Base-by-base conservation (phyloP, 1,140 invertebrate species). In the Brachionus paranguensis region DNA sequence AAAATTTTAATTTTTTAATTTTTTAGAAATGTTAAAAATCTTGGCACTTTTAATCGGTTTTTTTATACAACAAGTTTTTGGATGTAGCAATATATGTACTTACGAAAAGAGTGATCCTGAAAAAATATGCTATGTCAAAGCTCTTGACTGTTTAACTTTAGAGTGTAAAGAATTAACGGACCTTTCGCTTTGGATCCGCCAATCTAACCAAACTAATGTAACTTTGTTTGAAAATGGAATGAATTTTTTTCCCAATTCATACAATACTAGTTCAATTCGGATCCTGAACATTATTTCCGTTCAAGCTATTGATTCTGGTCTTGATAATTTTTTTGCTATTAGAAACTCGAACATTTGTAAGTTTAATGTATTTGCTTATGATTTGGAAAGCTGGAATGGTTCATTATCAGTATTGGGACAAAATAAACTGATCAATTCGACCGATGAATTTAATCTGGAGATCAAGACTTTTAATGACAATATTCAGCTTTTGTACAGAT, bases 11-110 rank as follows among this genome's bases (percentile, higher is more conserved):
- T 41, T 41, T 14, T 72, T 72, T 45, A 41, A 20, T 45, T 72
- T 72, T 72, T 72, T 41, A 43, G 37, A 72, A 72, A 72, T 72
- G 68, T 72, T 72, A 72, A 72, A 41, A 11, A n/a, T 41, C 43
- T 72, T 10, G 24, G 41, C 20, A 43, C 33, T 43, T 17, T 43
- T 43, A 43, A 72, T 72, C 10, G 33, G 33, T 10, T 37, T 72
- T 20, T 20, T 72, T 17, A 72, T 72, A 43, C 33, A 17, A 7
- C 68, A 41, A 72, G 17, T 17, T 20, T 43, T 43, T 43, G 68
- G 33, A 20, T 72, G 65, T 29, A 43, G 41, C 20, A 72, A 43
- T 20, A 3, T 17, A 4, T 72, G 68, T 43, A 20, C 20, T 43
- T 72, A 72, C 20, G 17, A 41, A 12, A 20, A 41, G 43, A 43